A percentile compares a stretch with the other conserved stretches of the same genome.
Evolutionary conservation across 2,797 vertebrate genomes (phyloP).

Genomic region (Karalla daura): DNA sequence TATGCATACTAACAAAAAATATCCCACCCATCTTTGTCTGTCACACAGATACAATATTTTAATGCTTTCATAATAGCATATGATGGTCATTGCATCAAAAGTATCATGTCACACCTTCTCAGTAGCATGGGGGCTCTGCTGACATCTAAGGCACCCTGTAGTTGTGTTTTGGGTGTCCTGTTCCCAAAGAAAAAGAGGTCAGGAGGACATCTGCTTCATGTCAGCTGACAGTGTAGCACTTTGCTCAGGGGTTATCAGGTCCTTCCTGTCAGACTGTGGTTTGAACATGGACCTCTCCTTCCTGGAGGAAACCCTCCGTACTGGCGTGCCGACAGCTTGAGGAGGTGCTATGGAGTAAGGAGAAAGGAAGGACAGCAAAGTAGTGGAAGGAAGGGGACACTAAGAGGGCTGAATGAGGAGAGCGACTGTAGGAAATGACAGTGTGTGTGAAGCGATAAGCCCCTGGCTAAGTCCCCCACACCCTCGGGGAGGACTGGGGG

Average conservation of each 20-base stretch:
- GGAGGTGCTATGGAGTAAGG: conserved; percentile 56
- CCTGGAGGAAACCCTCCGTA: conserved; percentile 73
- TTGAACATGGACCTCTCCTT: conserved; percentile 72
- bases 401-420: conserved; percentile 34
- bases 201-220: conserved; percentile 82
- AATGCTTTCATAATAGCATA: conserved; percentile 14
- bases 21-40: too few relatives aligned
- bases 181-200: conserved; percentile 76
- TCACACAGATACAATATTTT: conserved; percentile 2
- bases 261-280: conserved; percentile 72
- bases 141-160: conserved; percentile 27
- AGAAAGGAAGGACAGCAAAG: conserved; percentile 28
- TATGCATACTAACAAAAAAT: too few relatives aligned
- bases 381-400: conserved; percentile 47
- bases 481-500: conserved; percentile 63
- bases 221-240: conserved; percentile 76
- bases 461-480: conserved; percentile 56
- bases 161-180: conserved; percentile 60
- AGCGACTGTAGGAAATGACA: conserved; percentile 70
- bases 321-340: conserved; percentile 73
- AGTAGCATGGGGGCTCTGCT: conserved; percentile 27
- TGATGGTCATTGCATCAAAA: conserved; percentile 27
- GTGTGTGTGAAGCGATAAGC: conserved; percentile 72
- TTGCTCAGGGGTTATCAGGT: conserved; percentile 78
- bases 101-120: conserved; percentile 37